Evolutionary conservation across 2,797 vertebrate species (phyloP).

Genomic region (Alfaro cultratus): DNA sequence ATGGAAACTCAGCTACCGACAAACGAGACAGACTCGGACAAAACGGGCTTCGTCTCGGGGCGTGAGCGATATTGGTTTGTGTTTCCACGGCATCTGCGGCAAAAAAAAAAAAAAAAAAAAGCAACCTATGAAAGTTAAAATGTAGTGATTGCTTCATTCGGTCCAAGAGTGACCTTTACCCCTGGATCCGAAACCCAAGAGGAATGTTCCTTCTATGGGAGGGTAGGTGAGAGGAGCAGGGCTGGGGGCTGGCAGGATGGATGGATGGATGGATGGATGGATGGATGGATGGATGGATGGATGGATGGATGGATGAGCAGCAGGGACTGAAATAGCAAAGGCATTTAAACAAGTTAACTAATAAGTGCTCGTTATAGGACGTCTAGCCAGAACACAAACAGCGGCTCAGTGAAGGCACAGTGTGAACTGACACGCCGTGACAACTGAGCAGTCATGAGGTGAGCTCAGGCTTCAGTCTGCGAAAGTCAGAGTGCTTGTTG

Average conservation of each 20-base stretch:
- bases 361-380: conserved; percentile 82
- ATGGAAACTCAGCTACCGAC: neutral
- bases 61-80: conserved; percentile 6
- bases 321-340: conserved; percentile 74
- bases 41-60: neutral
- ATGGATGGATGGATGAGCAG: conserved; percentile 27
- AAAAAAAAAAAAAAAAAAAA: neutral
- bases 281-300: conserved; percentile 39
- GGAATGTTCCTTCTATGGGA: conserved; percentile 64
- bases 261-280: too few relatives aligned
- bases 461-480: conserved; percentile 26
- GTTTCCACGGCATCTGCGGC: neutral
- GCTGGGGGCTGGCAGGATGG: conserved; percentile 32
- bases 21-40: conserved; percentile 8
- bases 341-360: conserved; percentile 81
- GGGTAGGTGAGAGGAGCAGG: conserved; percentile 35
- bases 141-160: conserved; percentile 26
- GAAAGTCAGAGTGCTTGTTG: conserved; percentile 35
- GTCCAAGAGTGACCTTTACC: conserved; percentile 46
- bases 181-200: conserved; percentile 64
- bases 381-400: conserved; percentile 85
- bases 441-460: conserved; percentile 59
- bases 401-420: conserved; percentile 69
- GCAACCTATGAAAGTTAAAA: neutral
- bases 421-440: conserved; percentile 63